These are phyloP conservation scores for Chloropsis hardwickii DNA, from an alignment of 2,113 vertebrate species.

Conservation along the genomic window DNA sequence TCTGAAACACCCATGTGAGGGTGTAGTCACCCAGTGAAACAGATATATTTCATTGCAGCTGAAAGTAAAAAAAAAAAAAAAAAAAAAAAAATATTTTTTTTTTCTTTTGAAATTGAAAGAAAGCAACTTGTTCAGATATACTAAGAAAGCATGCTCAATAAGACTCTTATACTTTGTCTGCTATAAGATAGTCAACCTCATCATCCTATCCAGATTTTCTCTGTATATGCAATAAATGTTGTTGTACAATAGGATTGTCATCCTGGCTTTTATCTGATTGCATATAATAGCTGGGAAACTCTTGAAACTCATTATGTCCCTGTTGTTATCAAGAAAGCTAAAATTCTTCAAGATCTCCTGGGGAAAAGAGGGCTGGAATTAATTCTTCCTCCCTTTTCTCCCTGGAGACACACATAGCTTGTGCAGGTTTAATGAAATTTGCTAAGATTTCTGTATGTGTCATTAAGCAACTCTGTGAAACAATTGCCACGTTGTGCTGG, in stretches of 20 bases:
- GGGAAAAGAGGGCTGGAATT: neutral
- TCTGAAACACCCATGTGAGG: neutral
- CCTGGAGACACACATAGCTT: neutral
- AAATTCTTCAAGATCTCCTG: neutral
- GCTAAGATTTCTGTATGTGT: neutral
- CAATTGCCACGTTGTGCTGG: slow-evolving; percentile 11
- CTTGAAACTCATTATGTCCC: neutral
- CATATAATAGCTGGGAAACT: neutral
- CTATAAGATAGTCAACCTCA: neutral
- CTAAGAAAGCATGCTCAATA: neutral
- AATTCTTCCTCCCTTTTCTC: neutral
- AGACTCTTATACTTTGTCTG: neutral
- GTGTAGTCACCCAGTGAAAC: slow-evolving; percentile 6
- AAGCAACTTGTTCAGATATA: neutral
- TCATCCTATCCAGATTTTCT: neutral
- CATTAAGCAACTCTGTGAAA: neutral
- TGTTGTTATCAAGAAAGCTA: neutral
- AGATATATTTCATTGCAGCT: neutral
- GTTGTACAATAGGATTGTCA: neutral
- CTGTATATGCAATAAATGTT: neutral
- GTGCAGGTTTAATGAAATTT: neutral
- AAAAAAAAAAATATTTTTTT: neutral
- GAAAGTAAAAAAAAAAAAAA: neutral
- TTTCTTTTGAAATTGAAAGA: neutral
- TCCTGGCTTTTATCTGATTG: neutral